phyloP scores from a whole-genome alignment of 2,797 vertebrate genomes.

The Rhadinocentrus ornatus region DNA sequence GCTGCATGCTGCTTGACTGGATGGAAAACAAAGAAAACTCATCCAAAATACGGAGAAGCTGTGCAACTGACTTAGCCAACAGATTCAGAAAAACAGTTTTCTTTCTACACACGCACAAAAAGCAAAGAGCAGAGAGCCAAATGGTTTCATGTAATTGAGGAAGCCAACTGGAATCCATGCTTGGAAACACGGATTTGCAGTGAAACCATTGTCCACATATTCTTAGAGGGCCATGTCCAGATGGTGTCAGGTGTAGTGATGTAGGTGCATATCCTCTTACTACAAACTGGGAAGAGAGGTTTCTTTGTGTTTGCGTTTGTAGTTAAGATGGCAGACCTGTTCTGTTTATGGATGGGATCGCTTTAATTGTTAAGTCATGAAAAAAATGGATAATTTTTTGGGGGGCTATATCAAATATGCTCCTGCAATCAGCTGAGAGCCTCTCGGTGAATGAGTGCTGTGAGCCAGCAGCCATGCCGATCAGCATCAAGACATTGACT shows the following conservation, averaged over 20 bases:
- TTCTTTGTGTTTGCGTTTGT: background rate
- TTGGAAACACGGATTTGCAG: background rate
- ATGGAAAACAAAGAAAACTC: no score
- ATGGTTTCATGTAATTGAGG: background rate
- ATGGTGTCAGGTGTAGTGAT: background rate
- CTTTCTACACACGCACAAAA: no score
- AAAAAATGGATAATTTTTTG: background rate
- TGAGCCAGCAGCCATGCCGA: background rate
- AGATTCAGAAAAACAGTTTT: no score
- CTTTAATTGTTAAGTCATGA: background rate
- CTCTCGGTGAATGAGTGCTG: background rate
- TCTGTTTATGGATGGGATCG: background rate
- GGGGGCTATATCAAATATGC: no score
- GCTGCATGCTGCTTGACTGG: no score
- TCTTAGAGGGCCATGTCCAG: background rate
- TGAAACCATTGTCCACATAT: background rate
- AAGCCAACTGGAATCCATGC: no score
- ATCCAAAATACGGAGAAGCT: background rate
- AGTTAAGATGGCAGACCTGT: background rate
- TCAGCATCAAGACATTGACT: no score
- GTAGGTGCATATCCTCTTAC: no score
- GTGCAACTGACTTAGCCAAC: no score
- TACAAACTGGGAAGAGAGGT: background rate
- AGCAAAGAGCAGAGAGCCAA: background rate
- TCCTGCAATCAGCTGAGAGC: no score